These are phyloP conservation scores for Lordiphosa clarofinis DNA, from an alignment of 1,140 invertebrate genomes.

Conservation along the genomic window DNA sequence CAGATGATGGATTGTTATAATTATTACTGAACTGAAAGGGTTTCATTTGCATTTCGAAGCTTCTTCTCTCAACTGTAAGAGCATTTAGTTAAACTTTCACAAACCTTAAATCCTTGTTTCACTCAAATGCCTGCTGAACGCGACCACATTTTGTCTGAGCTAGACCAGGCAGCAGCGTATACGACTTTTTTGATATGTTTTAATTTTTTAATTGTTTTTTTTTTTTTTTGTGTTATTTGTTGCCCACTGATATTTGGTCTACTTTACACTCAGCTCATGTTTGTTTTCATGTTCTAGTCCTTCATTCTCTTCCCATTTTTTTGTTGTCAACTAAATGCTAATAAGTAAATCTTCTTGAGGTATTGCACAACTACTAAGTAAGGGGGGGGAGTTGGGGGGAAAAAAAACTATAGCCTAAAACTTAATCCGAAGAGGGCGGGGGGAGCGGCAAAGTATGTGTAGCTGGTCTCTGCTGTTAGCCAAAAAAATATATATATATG, in stretches of 20 bases:
- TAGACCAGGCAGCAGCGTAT: neutral
- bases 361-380: no score
- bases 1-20: no score
- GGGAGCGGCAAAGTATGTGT: conserved; percentile 61
- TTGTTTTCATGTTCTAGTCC: conserved; percentile 57
- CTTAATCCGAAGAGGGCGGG: conserved; percentile 1
- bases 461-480: conserved; percentile 50
- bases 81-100: no score
- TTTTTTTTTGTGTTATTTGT: conserved; percentile 1
- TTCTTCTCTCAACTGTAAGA: no score
- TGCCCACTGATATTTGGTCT: conserved; percentile 21
- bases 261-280: conserved; percentile 24
- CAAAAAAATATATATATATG: neutral
- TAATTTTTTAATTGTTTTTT: neutral
- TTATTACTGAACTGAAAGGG: no score
- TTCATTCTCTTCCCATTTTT: conserved; percentile 73
- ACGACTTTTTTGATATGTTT: conserved; percentile 10
- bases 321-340: conserved; percentile 44
- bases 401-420: no score
- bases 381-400: no score
- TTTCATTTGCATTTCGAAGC: no score
- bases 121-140: no score
- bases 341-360: conserved; percentile 41
- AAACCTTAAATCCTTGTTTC: no score
- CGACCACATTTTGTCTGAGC: no score